Evolutionary conservation across 2,113 vertebrate genomes (phyloP), one percentile per base, ranked within the genome.

Genomic region (Eolophus roseicapilla): DNA sequence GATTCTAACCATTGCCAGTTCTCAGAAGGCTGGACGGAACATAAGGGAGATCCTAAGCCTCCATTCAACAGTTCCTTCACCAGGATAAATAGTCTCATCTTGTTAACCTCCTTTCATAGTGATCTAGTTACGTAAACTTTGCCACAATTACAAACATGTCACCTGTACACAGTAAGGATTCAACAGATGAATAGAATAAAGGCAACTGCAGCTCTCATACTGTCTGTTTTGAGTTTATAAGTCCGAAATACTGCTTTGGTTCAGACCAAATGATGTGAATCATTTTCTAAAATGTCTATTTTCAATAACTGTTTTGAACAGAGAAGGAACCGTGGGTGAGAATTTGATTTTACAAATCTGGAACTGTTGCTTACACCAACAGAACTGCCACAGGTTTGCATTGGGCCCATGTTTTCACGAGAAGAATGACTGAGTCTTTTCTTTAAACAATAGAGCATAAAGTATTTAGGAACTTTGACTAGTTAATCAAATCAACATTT

Each of bases 61-160:
- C 68, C 71, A 92, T 78, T 75, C 79, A 95, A 75, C 52, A 94
- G 81, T 96, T 95, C 81, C 92, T 78, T 91, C 84, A 78, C 68
- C 55, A 57, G 35, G 91, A 83, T 95, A 96, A 97, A 96, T 12
- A 93, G 78, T 49, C 96, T 63, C 86, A 96, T 96, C 96, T 94
- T 89, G 83, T 96, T 97, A 97, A 92, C 96, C 93, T 91, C 86
- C 85, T 95, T 97, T 93, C 86, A 94, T 77, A 91, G 88, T 53
- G 74, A 69, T 93, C 74, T 89, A 95, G 96, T 97, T 97, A 97
- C 33, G 79, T 97, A 97, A 97, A 97, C 86, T 87, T 92, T 92
- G 47, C 53, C 74, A 80, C 49, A 73, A n/a, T 73, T 86, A 62
- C 23, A 79, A 64, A 78, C 31, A 3, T 82, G 29, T 85, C 33